Base-by-base conservation (phyloP, 2,797 vertebrate species). In the Xerus rutilus region DNA sequence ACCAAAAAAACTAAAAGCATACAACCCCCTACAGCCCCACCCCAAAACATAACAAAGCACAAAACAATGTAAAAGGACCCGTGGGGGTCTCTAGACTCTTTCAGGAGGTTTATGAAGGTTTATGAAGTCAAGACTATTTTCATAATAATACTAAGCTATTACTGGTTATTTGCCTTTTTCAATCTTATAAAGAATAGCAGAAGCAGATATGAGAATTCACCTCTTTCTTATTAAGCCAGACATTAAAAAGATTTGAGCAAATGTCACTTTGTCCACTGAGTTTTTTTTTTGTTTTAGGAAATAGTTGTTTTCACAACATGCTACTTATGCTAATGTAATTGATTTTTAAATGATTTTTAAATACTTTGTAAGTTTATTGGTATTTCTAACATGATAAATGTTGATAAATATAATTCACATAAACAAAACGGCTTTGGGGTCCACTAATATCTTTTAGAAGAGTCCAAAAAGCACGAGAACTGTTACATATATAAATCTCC, bases 161-260 rank as follows among this genome's bases (percentile, higher is more conserved):
- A 79, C 18, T 82, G 20, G 21, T 89, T 91, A 76, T 89, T 96
- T 87, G 28, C 30, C n/a, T 86, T 82, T 89, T 88, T 69, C n/a
- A 57, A 10, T 78, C 17, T 89, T 25, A 4, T 25, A 69, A 74
- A 39, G 76, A 81, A 72, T 54, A 88, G 5, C 35, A 64, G 74
- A 54, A 70, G 15, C 65, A 74, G 45, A 59, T 84, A 47, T 0
- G 49, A 91, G 70, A 79, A 52, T 86, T 74, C 10, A 52, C 17
- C 64, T 94, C 2, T 88, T 64, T 89, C 72, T 79, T 88, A 12
- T 86, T 57, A 69, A 83, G 59, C n/a, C 65, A 93, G 23, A 39
- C 35, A 39, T 89, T 88, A 74, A 62, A 81, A 69, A 91, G 14
- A 82, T 69, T 81, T 62, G 57, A 74, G 20, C 32, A 81, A 14